Conservation (phyloP, 2,888 invertebrate species). For the Hemicrepidius hirtus region DNA sequence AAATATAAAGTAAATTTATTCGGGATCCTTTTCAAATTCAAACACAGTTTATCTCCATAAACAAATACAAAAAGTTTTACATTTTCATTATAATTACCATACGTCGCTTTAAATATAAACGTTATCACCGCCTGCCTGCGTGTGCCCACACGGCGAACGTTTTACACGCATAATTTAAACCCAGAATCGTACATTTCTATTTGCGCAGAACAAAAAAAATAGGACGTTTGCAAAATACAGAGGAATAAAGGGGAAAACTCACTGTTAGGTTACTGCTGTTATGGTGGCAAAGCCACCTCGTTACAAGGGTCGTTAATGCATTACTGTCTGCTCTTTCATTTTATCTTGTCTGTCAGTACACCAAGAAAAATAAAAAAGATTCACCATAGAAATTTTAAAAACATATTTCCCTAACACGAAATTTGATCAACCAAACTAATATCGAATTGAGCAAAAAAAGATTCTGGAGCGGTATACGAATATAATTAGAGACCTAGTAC, state of each 20-base stretch:
- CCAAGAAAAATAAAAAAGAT: background rate
- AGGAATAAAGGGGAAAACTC: slow-evolving; percentile 3
- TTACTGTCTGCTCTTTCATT: too few relatives aligned
- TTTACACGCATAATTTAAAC: slow-evolving; percentile 16
- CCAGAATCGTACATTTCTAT: slow-evolving; percentile 3
- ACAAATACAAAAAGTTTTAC: slow-evolving; percentile 15
- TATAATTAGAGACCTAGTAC: too few relatives aligned
- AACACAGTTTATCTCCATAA: slow-evolving; percentile 1
- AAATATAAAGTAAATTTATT: too few relatives aligned
- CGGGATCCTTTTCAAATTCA: background rate
- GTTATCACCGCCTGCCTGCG: slow-evolving; percentile 10
- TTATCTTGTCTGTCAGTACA: too few relatives aligned
- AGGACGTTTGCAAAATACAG: slow-evolving; percentile 6
- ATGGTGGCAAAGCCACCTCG: too few relatives aligned
- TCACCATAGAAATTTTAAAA: too few relatives aligned
- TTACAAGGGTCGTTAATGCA: too few relatives aligned
- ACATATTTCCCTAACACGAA: too few relatives aligned
- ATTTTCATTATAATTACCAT: slow-evolving; percentile 22
- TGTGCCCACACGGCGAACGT: slow-evolving; percentile 5
- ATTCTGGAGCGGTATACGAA: too few relatives aligned
- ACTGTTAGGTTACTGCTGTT: background rate
- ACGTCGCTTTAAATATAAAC: slow-evolving; percentile 29
- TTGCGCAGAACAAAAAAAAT: slow-evolving; percentile 7
- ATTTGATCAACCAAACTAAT: too few relatives aligned
- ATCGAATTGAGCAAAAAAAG: too few relatives aligned